Evolutionary conservation across 2,113 vertebrate genomes (phyloP).

Genomic region (Symphodus melops): DNA sequence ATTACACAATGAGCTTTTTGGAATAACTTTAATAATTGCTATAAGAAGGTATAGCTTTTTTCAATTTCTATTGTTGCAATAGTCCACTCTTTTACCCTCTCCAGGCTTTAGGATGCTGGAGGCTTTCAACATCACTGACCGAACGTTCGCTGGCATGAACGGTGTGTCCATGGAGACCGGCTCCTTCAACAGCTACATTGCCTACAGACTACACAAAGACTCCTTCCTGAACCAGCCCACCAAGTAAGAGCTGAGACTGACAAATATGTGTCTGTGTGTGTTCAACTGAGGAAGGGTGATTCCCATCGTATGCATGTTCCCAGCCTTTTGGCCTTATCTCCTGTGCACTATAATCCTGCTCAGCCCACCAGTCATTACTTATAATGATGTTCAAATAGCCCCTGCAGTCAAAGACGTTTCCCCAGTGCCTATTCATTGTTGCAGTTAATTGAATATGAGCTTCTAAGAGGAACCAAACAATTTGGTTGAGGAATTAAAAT

Average conservation of each 20-base stretch:
- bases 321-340: constrained; percentile 37
- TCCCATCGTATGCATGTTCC: constrained; percentile 17
- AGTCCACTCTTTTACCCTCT: constrained; percentile 22
- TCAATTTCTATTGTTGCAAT: background rate
- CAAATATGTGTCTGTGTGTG: constrained; percentile 5
- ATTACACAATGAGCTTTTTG: constrained; percentile 16
- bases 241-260: constrained; percentile 82
- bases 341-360: constrained; percentile 39
- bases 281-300: constrained; percentile 21
- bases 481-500: constrained; percentile 24
- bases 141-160: constrained; percentile 90
- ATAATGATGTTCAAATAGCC: constrained; percentile 55
- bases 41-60: background rate
- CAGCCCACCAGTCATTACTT: constrained; percentile 59
- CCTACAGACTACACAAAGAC: constrained; percentile 94
- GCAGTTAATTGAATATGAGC: constrained; percentile 55
- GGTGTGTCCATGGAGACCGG: constrained; percentile 96
- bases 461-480: constrained; percentile 25
- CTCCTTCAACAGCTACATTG: constrained; percentile 93
- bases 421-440: constrained; percentile 50
- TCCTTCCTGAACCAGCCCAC: constrained; percentile 93
- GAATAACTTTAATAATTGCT: background rate
- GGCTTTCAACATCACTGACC: constrained; percentile 96
- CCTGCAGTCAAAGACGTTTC: constrained; percentile 35
- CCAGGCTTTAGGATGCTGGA: constrained; percentile 98